Evolutionary conservation across 2,113 vertebrate genomes (phyloP), one percentile per base, ranked within the genome.

Genomic region (Neofelis nebulosa): DNA sequence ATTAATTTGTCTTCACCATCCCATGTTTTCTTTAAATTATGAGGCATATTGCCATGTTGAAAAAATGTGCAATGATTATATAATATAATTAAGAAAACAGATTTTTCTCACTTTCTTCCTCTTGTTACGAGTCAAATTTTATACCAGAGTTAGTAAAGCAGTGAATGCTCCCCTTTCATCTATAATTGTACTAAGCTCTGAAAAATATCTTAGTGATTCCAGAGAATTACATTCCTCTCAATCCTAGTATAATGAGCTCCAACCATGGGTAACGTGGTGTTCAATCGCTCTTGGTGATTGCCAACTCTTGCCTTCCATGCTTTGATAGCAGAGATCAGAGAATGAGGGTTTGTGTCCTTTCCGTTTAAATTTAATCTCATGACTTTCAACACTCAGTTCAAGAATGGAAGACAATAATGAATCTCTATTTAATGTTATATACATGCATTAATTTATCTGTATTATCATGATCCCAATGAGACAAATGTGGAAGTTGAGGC

Each of bases 11-110:
- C 4, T 76, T 90, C 50, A 88, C 31, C 52, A 78, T 2, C 6
- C 27, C 7, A 55, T 52, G 85, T 78, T 87, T 94, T 69, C 16
- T 71, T 66, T 13, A 96, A 87, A 92, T 78, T 48, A 66, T 36
- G 9, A 82, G 3, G 23, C 21, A 94, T 74, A 36, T 31, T 13
- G 5, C 50, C 36, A 50, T 71, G n/a, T 12, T 87, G 8, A 84
- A 84, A 83, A 69, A 95, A 48, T 89, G 9, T 81, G 23, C 5
- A 85, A 68, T 63, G n/a, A 65, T 73, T 66, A 45, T 5, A 93
- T 38, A 29, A 89, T 55, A 29, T 69, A 82, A 65, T 4, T 45
- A 57, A 63, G 5, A 76, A 61, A 78, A 87, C 15, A 36, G 7
- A 48, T 13, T 45, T 66, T 41, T 38, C 7, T 52, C 9, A n/a